Evolutionary conservation across 2,113 vertebrate species (phyloP).

Genomic region (Geothlypis trichas): DNA sequence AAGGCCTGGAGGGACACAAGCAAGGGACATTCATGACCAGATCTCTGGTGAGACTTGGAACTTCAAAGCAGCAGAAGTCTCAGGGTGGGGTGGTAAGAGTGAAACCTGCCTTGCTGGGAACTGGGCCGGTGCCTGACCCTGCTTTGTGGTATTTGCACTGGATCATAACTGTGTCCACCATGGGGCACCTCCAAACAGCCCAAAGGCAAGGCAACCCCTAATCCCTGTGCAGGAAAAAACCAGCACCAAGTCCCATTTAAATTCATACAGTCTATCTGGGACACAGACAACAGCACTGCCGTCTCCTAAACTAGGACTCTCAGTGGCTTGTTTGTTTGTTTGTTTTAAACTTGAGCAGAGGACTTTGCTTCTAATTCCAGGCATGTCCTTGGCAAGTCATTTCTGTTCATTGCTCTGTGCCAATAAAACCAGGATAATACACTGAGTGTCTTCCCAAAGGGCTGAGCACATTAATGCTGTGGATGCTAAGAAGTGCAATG

Average conservation of each 20-base stretch:
- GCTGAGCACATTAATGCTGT: neutral
- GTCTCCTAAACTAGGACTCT: neutral
- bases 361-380: slow-evolving; percentile 4
- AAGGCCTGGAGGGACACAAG: neutral
- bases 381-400: neutral
- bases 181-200: neutral
- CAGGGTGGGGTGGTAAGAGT: neutral
- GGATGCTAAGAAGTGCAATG: neutral
- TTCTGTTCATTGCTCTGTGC: neutral
- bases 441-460: neutral
- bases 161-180: neutral
- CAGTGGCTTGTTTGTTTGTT: neutral
- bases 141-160: neutral
- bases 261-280: neutral
- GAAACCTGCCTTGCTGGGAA: neutral
- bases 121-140: neutral
- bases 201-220: neutral
- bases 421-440: slow-evolving; percentile 1
- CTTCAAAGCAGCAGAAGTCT: neutral
- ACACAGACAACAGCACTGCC: neutral
- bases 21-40: neutral
- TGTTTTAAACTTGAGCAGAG: neutral
- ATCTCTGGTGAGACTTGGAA: neutral
- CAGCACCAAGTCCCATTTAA: neutral
- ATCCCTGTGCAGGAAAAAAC: neutral